These are phyloP conservation scores for Agrochola lota DNA, from an alignment of 2,888 invertebrate genomes.

Conservation along the genomic window DNA sequence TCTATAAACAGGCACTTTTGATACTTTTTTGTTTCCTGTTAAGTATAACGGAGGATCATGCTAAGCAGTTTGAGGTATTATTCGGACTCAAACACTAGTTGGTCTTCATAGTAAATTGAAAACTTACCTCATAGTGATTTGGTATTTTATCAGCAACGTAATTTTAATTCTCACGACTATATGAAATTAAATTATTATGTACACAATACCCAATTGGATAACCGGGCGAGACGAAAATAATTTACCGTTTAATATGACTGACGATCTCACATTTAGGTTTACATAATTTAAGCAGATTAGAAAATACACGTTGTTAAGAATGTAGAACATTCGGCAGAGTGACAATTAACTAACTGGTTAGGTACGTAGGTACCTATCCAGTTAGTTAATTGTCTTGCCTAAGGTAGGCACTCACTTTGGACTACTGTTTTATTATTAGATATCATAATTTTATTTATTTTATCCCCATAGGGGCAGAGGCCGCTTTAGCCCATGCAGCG, in stretches of 20 bases:
- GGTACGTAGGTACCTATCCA: background rate
- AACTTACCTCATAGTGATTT: conserved; percentile 38
- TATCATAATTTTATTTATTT: too few relatives aligned
- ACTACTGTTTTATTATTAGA: background rate
- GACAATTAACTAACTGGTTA: background rate
- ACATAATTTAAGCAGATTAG: background rate
- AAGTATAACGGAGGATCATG: too few relatives aligned
- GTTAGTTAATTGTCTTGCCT: background rate
- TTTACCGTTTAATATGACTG: background rate
- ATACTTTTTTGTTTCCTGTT: too few relatives aligned
- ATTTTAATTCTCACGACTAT: background rate
- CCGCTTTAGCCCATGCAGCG: too few relatives aligned
- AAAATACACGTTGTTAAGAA: background rate
- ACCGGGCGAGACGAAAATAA: background rate
- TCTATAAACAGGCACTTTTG: too few relatives aligned
- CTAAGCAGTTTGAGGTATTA: too few relatives aligned
- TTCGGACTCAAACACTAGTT: background rate
- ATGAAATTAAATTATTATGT: too few relatives aligned
- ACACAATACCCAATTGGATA: background rate
- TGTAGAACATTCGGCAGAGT: background rate
- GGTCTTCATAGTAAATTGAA: background rate
- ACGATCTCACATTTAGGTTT: background rate
- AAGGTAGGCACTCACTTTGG: background rate
- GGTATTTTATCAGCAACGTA: background rate
- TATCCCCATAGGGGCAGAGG: too few relatives aligned